Base-by-base conservation (phyloP, 2,113 vertebrate species). In the Aegithalos caudatus region DNA sequence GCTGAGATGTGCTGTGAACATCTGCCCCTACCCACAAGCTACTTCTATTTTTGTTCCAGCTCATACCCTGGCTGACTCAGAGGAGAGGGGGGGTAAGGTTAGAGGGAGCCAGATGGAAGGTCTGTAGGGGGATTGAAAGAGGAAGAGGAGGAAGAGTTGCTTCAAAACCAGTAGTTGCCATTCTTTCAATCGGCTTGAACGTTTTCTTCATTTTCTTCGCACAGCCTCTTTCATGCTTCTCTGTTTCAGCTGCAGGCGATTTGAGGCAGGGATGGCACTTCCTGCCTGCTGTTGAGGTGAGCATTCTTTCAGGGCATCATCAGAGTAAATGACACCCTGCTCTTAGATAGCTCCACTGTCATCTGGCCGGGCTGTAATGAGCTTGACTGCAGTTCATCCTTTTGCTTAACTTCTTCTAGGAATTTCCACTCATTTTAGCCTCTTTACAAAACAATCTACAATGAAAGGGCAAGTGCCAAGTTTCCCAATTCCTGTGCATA, bases 1-100 rank as follows among this genome's bases (percentile, higher is more conserved):
- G 5, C 87, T 47, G 53, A 85, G 54, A 57, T 9, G 1, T 2
- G 2, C 40, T 5, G 28, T 16, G 86, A 95, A 85, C 93, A 94
- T 88, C 87, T 94, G 95, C 84, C 84, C 61, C 92, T 84, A 42
- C 89, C 70, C 95, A 82, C 89, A 44, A 67, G 48, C 77, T 71
- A 11, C 53, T 81, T 80, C 93, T 94, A 62, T 84, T 92, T 90
- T 50, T 65, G 62, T 44, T 82, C 71, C 7, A 3, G 61, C 78
- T 85, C 73, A 5, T 64, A 33, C 66, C 67, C 81, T 53, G 73
- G 12, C 21, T 94, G 93, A 95, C 79, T 93, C 93, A 86, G 72
- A 91, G 71, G 72, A 91, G 71, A 14, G 65, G 51, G 47, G 37
- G 31, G 7, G 35, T 20, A 61, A 24, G 80, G 73, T 81, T 91